Evolutionary conservation across 2,888 invertebrate genomes (phyloP), one percentile per base, ranked within the genome.

Genomic region (Hydraecia micacea): DNA sequence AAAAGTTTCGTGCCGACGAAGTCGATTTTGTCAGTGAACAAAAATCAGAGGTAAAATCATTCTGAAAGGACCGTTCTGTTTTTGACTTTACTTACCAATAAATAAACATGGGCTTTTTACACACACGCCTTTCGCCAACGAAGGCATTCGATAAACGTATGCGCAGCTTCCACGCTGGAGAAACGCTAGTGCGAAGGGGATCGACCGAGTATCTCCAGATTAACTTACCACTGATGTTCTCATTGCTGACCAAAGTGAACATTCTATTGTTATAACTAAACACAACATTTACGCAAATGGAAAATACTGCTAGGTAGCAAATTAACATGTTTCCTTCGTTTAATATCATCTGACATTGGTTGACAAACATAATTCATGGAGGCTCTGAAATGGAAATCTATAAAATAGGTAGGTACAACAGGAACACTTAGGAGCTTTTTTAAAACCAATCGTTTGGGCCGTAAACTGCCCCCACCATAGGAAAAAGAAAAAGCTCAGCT

Each of bases 181-280:
- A 42, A 55, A 25, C 18, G 7, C 7, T 42, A 25, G 7, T 73
- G 55, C 32, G 6, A 36, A 55, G 39, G 18, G 25, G 28, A 15
- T 52, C 18, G 18, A 25, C 39, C 18, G 18, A 3, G 3, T 5
- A 21, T 60, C 21, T 60, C 11, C 21, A 39, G 32, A 73, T 46
- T 25, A 28, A 28, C 83, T 82, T 62, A 86, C 87, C 81, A 62
- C 70, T 87, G 13, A 68, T 21, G 13, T 85, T 81, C 13, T 85
- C 85, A 71, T 52, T 36, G 18, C 65, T 77, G 36, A 55, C 25
- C 73, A 86, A 65, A 5, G 88, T 88, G 39, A 84, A 88, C 71
- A 81, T 21, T 67, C 62, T 85, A 32, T 79, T 83, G 11, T 77
- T 78, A 65, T 88, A 88, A 71, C 82, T 42, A 6, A 79, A 49